These are phyloP conservation scores for Oceanodroma tethys DNA, from an alignment of 2,113 vertebrate species.

Conservation along the genomic window DNA sequence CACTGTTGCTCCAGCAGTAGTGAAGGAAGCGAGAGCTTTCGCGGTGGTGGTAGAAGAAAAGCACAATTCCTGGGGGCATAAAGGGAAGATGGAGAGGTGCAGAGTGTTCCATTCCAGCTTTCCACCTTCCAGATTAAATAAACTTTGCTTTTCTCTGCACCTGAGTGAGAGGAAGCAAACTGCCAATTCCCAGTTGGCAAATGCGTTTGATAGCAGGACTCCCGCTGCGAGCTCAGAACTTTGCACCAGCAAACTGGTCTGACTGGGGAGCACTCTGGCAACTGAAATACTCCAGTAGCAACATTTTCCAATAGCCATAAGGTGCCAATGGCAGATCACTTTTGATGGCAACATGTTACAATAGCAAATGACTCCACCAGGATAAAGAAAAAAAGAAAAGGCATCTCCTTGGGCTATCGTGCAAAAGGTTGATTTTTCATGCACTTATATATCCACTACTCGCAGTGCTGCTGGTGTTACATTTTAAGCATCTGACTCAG, in stretches of 20 bases:
- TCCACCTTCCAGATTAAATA: neutral
- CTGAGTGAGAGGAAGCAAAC: neutral
- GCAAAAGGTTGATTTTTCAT: constrained; percentile 24
- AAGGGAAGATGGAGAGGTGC: neutral
- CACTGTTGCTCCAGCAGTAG: neutral
- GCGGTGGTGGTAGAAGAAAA: neutral
- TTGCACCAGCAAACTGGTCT: neutral
- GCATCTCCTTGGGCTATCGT: neutral
- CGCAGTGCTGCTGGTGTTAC: neutral
- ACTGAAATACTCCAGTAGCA: neutral
- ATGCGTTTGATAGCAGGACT: neutral
- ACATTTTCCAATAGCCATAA: neutral
- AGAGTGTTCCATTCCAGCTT: neutral
- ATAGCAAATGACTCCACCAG: neutral
- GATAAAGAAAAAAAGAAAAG: neutral
- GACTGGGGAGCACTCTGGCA: neutral
- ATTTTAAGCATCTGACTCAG: constrained; percentile 50
- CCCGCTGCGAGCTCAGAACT: neutral
- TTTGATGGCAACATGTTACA: neutral
- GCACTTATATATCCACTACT: neutral
- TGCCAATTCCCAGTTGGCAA: neutral
- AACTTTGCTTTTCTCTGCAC: neutral
- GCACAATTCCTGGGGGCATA: neutral
- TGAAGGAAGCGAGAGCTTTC: neutral
- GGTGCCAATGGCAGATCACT: neutral